phyloP scores from a whole-genome alignment of 2,888 invertebrate species.

The Pammene fasciana region DNA sequence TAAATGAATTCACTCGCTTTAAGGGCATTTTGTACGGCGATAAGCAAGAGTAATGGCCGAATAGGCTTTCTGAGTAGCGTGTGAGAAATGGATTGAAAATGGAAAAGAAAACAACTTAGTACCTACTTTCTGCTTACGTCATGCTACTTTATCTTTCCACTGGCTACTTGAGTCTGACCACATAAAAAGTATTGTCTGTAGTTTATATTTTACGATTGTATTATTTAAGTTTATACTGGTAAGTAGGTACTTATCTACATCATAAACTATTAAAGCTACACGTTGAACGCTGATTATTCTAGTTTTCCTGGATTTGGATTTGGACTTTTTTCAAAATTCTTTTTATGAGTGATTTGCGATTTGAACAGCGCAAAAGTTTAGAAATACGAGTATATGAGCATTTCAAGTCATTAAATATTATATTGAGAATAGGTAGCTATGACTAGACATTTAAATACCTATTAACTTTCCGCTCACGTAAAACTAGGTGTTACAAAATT shows the following conservation, averaged over 20 bases:
- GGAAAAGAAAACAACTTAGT: slow-evolving; percentile 31
- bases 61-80: slow-evolving; percentile 31
- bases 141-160: slow-evolving; percentile 38
- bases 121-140: slow-evolving; percentile 22
- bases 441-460: background rate
- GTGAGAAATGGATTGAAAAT: slow-evolving; percentile 44
- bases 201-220: background rate
- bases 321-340: too few relatives aligned
- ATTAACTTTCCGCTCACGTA: slow-evolving; percentile 27
- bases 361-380: too few relatives aligned
- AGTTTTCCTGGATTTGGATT: too few relatives aligned
- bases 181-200: background rate
- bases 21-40: slow-evolving; percentile 44
- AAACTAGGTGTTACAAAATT: slow-evolving; percentile 32
- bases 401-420: background rate
- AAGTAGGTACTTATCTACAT: too few relatives aligned
- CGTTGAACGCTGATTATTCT: too few relatives aligned
- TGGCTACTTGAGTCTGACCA: slow-evolving; percentile 23
- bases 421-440: too few relatives aligned
- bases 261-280: too few relatives aligned
- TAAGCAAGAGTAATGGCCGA: slow-evolving; percentile 47
- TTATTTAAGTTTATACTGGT: background rate
- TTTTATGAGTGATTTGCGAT: too few relatives aligned
- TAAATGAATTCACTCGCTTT: slow-evolving; percentile 44
- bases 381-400: too few relatives aligned